These are phyloP conservation scores for Enhydra lutris DNA, from an alignment of 2,113 vertebrate species.

Conservation along the genomic window DNA sequence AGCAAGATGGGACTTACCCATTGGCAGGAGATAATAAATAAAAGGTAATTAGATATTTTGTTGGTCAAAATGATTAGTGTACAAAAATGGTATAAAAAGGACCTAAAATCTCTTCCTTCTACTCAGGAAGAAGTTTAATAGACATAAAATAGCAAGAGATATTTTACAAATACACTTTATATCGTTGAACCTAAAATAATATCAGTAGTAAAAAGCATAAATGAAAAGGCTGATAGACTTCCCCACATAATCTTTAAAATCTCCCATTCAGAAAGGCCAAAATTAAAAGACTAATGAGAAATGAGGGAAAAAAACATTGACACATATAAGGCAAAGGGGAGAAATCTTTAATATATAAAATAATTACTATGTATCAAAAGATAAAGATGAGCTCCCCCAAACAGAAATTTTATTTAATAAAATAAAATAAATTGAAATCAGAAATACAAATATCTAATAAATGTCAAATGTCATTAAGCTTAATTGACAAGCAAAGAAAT, in stretches of 20 bases:
- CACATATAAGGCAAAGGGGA: background rate
- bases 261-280: background rate
- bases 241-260: background rate
- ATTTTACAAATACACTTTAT: background rate
- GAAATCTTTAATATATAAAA: background rate
- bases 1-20: background rate
- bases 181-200: background rate
- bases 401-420: background rate
- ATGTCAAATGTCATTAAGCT: background rate
- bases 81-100: background rate
- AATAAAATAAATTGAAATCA: background rate
- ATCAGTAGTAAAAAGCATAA: background rate
- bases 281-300: background rate
- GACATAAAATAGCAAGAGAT: background rate
- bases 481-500: background rate
- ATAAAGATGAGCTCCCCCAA: background rate
- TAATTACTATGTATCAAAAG: background rate
- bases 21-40: background rate
- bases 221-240: background rate
- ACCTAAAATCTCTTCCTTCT: background rate
- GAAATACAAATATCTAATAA: background rate
- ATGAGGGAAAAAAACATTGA: background rate
- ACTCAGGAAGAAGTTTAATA: background rate
- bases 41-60: background rate
- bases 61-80: conserved; percentile 1